Evolutionary conservation across 2,113 vertebrate species (phyloP).

Genomic region (Colinus virginianus): DNA sequence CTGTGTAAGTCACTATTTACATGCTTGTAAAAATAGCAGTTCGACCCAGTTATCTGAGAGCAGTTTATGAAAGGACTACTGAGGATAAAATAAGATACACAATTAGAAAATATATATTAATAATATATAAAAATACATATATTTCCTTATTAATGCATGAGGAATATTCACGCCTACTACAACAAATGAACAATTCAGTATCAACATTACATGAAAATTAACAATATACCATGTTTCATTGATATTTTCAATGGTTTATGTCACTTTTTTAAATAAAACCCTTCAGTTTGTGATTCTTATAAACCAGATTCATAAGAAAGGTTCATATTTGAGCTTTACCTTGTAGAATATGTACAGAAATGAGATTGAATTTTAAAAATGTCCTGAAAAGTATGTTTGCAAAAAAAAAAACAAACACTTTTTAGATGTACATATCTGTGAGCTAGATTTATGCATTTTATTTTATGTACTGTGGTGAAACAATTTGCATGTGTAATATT

Average conservation of each 20-base stretch:
- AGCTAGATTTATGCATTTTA: background rate
- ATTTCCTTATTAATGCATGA: background rate
- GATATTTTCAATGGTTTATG: background rate
- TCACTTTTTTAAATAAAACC: background rate
- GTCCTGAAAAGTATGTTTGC: background rate
- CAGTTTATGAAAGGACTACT: background rate
- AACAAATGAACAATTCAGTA: background rate
- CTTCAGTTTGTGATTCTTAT: background rate
- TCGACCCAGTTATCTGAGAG: background rate
- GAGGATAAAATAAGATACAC: background rate
- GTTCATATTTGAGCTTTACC: background rate
- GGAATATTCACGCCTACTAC: background rate
- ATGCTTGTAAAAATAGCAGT: background rate
- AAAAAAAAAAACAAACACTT: background rate
- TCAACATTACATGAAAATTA: background rate
- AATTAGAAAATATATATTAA: background rate
- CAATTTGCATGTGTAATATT: background rate
- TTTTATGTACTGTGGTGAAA: background rate
- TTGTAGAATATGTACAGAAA: background rate
- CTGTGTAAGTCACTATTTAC: background rate
- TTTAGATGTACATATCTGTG: background rate
- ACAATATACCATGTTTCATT: background rate
- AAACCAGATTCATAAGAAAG: background rate
- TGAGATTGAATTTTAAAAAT: background rate
- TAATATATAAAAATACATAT: background rate